A percentile compares a stretch with the other conserved stretches of the same genome.
Evolutionary conservation across 2,797 vertebrate genomes (phyloP).

Genomic region (Clarias fuscus): DNA sequence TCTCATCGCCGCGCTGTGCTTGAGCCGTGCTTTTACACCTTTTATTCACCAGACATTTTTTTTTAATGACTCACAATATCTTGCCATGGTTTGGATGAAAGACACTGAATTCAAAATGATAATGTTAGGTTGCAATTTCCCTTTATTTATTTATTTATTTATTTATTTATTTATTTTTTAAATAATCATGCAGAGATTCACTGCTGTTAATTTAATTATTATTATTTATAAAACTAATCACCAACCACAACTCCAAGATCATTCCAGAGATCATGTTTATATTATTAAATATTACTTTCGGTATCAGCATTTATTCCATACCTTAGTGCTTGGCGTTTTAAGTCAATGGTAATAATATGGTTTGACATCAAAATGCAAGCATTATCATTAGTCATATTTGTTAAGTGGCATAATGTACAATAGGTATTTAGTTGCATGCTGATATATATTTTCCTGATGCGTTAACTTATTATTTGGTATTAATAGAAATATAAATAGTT

Average conservation of each 20-base stretch:
- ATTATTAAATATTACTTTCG: not conserved
- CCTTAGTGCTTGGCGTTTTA: not conserved
- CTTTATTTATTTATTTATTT: no score
- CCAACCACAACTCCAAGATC: no score
- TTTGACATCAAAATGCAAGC: not conserved
- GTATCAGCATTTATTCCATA: not conserved
- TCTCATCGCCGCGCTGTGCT: no score
- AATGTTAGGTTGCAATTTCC: no score
- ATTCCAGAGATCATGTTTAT: not conserved
- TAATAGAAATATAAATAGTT: not conserved
- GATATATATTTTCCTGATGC: not conserved
- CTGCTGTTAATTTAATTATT: not conserved
- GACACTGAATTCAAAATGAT: not conserved
- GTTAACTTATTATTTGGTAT: not conserved
- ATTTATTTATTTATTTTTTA: no score
- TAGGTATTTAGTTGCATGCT: not conserved
- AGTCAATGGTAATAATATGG: not conserved
- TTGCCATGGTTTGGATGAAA: not conserved
- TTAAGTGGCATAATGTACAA: not conserved
- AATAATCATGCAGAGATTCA: no score
- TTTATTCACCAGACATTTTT: no score
- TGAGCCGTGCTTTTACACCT: no score
- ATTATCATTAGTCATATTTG: not conserved
- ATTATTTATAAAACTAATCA: not conserved
- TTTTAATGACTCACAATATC: no score